Conservation (phyloP, 2,888 invertebrate species). For the Plagiodera versicolora region DNA sequence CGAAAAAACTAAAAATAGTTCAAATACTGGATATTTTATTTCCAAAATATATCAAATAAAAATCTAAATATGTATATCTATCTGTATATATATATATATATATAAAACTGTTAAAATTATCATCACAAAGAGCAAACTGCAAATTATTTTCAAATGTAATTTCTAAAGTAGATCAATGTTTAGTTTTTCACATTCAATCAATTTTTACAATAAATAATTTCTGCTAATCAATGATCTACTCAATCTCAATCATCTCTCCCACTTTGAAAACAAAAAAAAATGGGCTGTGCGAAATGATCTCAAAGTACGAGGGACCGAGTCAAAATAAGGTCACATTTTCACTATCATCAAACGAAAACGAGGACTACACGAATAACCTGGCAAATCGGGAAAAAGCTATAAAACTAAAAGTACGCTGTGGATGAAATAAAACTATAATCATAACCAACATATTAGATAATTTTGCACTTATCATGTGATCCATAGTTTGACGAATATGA, state of each 20-base stretch:
- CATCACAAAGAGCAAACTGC: constrained; percentile 50
- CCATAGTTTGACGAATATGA: no score
- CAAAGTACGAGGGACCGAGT: constrained; percentile 2
- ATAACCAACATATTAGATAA: constrained; percentile 25
- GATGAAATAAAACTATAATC: constrained; percentile 35
- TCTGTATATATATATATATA: constrained; percentile 41
- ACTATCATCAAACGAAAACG: not conserved
- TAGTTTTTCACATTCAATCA: constrained; percentile 23
- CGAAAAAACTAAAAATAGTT: constrained; percentile 36
- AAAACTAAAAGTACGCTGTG: constrained; percentile 37
- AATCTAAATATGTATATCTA: constrained; percentile 41
- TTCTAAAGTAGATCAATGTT: constrained; percentile 17
- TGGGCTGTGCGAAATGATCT: constrained; percentile 3
- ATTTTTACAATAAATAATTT: constrained; percentile 31
- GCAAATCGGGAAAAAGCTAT: constrained; percentile 22
- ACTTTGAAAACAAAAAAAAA: constrained; percentile 6
- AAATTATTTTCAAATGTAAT: constrained; percentile 37
- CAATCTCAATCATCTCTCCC: not conserved
- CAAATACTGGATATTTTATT: constrained; percentile 51
- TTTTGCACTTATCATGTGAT: no score
- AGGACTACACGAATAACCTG: constrained; percentile 19
- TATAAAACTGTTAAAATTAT: constrained; percentile 49
- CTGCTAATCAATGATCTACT: constrained; percentile 23
- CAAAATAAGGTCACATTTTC: constrained; percentile 6
- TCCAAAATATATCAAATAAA: constrained; percentile 43